Base-by-base conservation (phyloP, 2,797 vertebrate species). In the Telmatherina bonti region DNA sequence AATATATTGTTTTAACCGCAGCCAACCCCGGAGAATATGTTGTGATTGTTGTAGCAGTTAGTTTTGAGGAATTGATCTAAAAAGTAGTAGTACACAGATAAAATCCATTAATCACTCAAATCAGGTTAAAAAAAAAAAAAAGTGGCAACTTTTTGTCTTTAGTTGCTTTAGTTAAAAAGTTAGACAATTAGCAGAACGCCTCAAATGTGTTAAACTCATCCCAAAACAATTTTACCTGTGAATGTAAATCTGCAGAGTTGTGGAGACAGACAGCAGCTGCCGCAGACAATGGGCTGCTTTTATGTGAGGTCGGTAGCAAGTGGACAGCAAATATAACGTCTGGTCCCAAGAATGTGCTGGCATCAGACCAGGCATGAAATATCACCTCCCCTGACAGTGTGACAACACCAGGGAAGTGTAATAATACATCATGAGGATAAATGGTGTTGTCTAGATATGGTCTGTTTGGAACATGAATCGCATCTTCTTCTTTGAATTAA, bases 311-410 rank as follows among this genome's bases (percentile, higher is more conserved):
- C 53, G 47, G 70, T 56, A 55, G 67, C 11, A 24, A 75, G 76
- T 68, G 82, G 78, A 72, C 73, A 81, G 84, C 86, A 92, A 83
- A 92, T 93, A 91, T 91, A 92, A 91, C 74, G 82, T 88, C 85
- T 87, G 90, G 63, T 83, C 87, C 72, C 66, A 92, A 74, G 90
- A 93, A 93, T 93, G 89, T 60, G 67, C 82, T 94, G 93, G 93
- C 91, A 72, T 1, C 10, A 66, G 67, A 66, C 89, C 92, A 83
- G 61, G 84, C 69, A 78, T 82, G 74, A 90, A 86, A 92, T 83
- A 87, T 85, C 86, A 87, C 79, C 86, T 85, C 87, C 84, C 60
- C 66, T 77, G 70, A 84, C 79, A 63, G 77, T 64, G 65, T 35
- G 53, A 82, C 76, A 78, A 80, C 73, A 52, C 72, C 59, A 62